These are phyloP conservation scores for Lordiphosa fenestrarum DNA, from an alignment of 2,888 invertebrate genomes.

Conservation along the genomic window DNA sequence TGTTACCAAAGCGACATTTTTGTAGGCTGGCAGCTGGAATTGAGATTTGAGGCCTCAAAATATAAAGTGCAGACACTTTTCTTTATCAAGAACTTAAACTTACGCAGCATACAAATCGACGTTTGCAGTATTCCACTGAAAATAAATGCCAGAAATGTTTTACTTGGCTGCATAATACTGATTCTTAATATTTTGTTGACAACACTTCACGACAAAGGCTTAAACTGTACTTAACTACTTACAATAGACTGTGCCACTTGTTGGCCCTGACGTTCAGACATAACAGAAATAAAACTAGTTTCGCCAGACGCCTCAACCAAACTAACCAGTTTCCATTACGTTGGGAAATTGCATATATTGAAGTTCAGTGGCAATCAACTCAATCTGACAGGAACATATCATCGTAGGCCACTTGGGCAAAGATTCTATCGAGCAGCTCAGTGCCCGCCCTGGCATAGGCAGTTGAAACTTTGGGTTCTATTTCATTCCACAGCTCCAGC, in stretches of 20 bases:
- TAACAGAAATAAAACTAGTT: background rate
- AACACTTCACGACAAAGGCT: too few relatives aligned
- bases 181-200: too few relatives aligned
- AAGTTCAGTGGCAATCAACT: background rate
- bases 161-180: too few relatives aligned
- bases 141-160: background rate
- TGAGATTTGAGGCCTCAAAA: too few relatives aligned
- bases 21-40: slow-evolving; percentile 21
- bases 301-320: too few relatives aligned
- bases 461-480: slow-evolving; percentile 13
- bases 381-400: slow-evolving; percentile 31
- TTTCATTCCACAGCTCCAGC: slow-evolving; percentile 33
- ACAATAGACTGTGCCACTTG: too few relatives aligned
- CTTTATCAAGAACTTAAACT: background rate
- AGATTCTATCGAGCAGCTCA: slow-evolving; percentile 18
- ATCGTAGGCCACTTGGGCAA: slow-evolving; percentile 29
- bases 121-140: background rate
- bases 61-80: too few relatives aligned
- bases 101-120: background rate
- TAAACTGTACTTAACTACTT: too few relatives aligned
- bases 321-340: background rate
- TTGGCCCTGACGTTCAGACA: background rate
- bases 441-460: slow-evolving; percentile 5
- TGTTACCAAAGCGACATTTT: slow-evolving; percentile 34
- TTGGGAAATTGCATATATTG: background rate